These are phyloP conservation scores for Anableps anableps DNA, from an alignment of 2,797 vertebrate species.

Conservation along the genomic window DNA sequence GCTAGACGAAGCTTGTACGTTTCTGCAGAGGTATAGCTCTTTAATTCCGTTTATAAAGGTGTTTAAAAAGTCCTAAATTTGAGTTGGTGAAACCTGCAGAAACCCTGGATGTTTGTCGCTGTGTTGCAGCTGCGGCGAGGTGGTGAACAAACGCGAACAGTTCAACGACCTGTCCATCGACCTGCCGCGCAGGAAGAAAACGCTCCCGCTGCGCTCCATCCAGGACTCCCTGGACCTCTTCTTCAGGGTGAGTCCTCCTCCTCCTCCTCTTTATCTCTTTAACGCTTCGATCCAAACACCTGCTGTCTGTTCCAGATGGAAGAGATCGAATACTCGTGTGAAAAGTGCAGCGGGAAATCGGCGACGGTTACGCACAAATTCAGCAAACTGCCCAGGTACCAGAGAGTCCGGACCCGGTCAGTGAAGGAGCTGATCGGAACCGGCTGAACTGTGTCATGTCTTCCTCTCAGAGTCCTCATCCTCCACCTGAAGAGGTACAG, in stretches of 20 bases:
- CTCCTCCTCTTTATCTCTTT: neutral
- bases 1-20: too few species aligned
- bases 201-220: slow-evolving; percentile 90
- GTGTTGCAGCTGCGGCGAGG: slow-evolving; percentile 89
- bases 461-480: slow-evolving; percentile 89
- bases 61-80: too few species aligned
- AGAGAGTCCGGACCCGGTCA: neutral
- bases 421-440: neutral
- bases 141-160: slow-evolving; percentile 93
- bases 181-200: slow-evolving; percentile 93
- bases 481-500: slow-evolving; percentile 98
- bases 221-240: slow-evolving; percentile 99
- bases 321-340: slow-evolving; percentile 98
- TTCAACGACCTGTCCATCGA: slow-evolving; percentile 99
- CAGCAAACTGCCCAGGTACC: slow-evolving; percentile 94
- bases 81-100: too few species aligned
- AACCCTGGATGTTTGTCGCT: neutral
- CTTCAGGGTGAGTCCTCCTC: slow-evolving; percentile 85
- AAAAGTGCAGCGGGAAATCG: slow-evolving; percentile 94
- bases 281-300: neutral
- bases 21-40: too few species aligned
- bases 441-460: neutral
- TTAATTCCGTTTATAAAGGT: too few species aligned
- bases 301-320: slow-evolving; percentile 86
- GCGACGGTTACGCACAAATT: slow-evolving; percentile 97